These are phyloP conservation scores for Clunio marinus DNA, from an alignment of 2,888 invertebrate genomes.

Conservation along the genomic window DNA sequence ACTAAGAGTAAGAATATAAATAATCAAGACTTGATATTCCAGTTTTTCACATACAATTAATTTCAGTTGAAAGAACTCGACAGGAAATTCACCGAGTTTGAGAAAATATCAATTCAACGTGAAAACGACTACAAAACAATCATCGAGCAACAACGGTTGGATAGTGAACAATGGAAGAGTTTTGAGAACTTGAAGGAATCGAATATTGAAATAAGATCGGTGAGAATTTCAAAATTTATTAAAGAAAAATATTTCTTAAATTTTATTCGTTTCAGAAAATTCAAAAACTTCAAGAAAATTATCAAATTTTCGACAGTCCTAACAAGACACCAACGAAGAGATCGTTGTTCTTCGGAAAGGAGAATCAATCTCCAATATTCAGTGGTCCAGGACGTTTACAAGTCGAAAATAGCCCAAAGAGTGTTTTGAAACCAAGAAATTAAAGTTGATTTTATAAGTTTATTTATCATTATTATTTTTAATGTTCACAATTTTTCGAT, in stretches of 20 bases:
- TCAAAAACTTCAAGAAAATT: slow-evolving; percentile 35
- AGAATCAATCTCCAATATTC: slow-evolving; percentile 35
- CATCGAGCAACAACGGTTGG: slow-evolving; percentile 22
- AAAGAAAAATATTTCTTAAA: not conserved
- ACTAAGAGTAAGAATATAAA: slow-evolving; percentile 43
- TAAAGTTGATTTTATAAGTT: no score
- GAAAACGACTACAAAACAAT: slow-evolving; percentile 30
- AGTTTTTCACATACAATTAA: not conserved
- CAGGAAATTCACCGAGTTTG: slow-evolving; percentile 23
- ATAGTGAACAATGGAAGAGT: slow-evolving; percentile 17
- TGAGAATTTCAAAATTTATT: not conserved
- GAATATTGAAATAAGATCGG: slow-evolving; percentile 20
- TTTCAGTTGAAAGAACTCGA: slow-evolving; percentile 32
- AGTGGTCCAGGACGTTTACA: not conserved
- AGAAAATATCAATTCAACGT: slow-evolving; percentile 9
- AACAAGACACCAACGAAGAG: slow-evolving; percentile 28
- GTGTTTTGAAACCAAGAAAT: slow-evolving; percentile 30
- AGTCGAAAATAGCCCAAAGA: slow-evolving; percentile 31
- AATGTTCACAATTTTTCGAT: not conserved
- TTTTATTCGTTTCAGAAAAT: slow-evolving; percentile 33
- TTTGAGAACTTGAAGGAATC: slow-evolving; percentile 35
- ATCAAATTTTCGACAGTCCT: slow-evolving; percentile 31
- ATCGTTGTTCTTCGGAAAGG: slow-evolving; percentile 24
- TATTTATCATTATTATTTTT: no score
- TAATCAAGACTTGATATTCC: slow-evolving; percentile 39